Evolutionary conservation across 2,888 invertebrate species (phyloP).

Genomic region (Molorchus minor): DNA sequence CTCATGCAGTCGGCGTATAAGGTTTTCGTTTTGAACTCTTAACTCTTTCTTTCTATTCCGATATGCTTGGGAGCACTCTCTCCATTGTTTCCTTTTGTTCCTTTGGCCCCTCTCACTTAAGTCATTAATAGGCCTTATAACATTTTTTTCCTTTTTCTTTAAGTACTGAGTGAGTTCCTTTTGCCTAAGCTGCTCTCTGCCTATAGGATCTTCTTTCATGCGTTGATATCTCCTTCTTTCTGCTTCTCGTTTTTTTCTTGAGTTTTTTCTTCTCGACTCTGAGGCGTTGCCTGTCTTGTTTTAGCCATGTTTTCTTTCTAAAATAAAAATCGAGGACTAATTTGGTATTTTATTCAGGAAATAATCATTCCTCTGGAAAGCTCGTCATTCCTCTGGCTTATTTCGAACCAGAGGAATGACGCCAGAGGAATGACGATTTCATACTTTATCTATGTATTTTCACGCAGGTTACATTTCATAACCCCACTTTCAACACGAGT

Average conservation of each 20-base stretch:
- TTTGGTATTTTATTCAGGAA: conserved; percentile 5
- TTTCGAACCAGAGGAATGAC: conserved; percentile 4
- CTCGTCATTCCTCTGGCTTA: conserved; percentile 7
- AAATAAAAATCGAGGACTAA: conserved; percentile 3
- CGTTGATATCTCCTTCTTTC: conserved; percentile 5
- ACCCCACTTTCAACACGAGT: not conserved
- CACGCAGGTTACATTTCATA: conserved; percentile 2
- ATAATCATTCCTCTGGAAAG: conserved; percentile 9
- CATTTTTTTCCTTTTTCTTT: conserved; percentile 13
- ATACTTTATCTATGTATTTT: conserved; percentile 3
- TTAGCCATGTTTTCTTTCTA: conserved; percentile 1
- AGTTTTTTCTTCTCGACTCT: conserved; percentile 5
- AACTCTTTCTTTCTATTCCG: conserved; percentile 4
- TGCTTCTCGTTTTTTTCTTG: conserved; percentile 7
- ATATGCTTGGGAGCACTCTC: not conserved
- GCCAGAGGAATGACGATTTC: conserved; percentile 1
- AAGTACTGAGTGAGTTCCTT: conserved; percentile 11
- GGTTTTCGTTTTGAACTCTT: conserved; percentile 2
- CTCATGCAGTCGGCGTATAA: conserved; percentile 4
- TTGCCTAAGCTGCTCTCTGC: conserved; percentile 1
- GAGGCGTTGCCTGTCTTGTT: conserved; percentile 1
- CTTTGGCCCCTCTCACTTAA: conserved; percentile 3
- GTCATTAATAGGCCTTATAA: conserved; percentile 11
- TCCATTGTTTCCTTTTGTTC: conserved; percentile 9
- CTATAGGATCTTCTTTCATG: conserved; percentile 7